Conservation (phyloP, 2,797 vertebrate species). For the Siniperca undulata region DNA sequence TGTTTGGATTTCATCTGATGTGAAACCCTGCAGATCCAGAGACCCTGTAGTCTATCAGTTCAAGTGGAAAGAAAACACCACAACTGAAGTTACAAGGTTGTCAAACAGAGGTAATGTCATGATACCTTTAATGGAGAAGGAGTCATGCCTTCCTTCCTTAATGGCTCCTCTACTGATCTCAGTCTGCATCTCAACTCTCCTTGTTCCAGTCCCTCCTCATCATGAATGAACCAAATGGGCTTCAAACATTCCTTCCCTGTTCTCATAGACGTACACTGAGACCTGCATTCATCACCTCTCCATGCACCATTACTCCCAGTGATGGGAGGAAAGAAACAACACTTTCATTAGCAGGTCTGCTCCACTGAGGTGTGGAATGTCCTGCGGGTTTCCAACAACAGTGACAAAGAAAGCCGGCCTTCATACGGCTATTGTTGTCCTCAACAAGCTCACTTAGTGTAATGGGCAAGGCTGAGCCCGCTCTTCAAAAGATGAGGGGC, state of each 20-base stretch:
- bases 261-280: slow-evolving; percentile 75
- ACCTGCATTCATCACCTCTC: slow-evolving; percentile 80
- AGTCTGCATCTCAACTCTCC: slow-evolving; percentile 68
- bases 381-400: slow-evolving; percentile 75
- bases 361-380: slow-evolving; percentile 83
- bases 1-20: slow-evolving; percentile 49
- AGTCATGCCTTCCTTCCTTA: slow-evolving; percentile 67
- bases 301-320: slow-evolving; percentile 84
- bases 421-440: slow-evolving; percentile 80
- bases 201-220: slow-evolving; percentile 50
- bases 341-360: slow-evolving; percentile 82
- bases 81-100: slow-evolving; percentile 48
- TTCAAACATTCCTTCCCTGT: slow-evolving; percentile 74
- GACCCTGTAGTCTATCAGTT: slow-evolving; percentile 17
- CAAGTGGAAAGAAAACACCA: slow-evolving; percentile 52
- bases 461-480: slow-evolving; percentile 72
- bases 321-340: slow-evolving; percentile 82
- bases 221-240: slow-evolving; percentile 76
- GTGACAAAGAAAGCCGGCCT: slow-evolving; percentile 75
- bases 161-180: slow-evolving; percentile 71
- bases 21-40: slow-evolving; percentile 39
- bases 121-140: slow-evolving; percentile 63
- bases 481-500: slow-evolving; percentile 73
- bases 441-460: slow-evolving; percentile 81
- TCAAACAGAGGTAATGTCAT: slow-evolving; percentile 68